Evolutionary conservation across 2,888 invertebrate species (phyloP), one percentile per base, ranked within the genome.

Genomic region (Myopa tessellatipennis): DNA sequence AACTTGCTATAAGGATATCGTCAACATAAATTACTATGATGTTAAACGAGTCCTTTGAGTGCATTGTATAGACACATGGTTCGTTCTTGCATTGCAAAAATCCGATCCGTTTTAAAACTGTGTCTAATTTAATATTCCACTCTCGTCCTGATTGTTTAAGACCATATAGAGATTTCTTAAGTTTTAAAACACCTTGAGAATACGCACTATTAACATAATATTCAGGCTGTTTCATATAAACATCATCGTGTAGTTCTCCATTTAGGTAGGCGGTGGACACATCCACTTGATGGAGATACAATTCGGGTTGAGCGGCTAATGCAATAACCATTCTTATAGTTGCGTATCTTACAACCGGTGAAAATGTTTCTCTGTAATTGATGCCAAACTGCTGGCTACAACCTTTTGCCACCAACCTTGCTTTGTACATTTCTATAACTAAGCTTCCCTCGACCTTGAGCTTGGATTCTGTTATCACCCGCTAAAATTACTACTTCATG

Each of bases 11-110:
- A 65, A 82, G 74, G 14, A 81, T 55, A 76, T 81, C 77, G 61
- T 80, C 81, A 4, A 80, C 82, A 73, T 82, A 82, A 18, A 80
- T 76, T 10, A 76, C 78, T 14, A 80, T 79, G 5, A 80, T 76
- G 40, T 78, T 76, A 26, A 79, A 58, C 14, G 71, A 50, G 6
- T n/a, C 52, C 4, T 75, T 75, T 7, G 36, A 7, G 1, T 10
- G 40, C 36, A 74, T 67, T 58, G 65, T 77, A 65, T 78, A 79
- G 1, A 80, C 61, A 72, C 79, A 81, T 10, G 80, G 79, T n/a
- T 82, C 80, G 58, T 63, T 81, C 0, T 68, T 18, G 40, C 38
- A 34, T n/a, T 38, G 36, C 34, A n/a, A n/a, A 36, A 72, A 52
- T 36, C 55, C 72, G 16, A 34, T n/a, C n/a, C n/a, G n/a, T n/a